Evolutionary conservation across 2,888 invertebrate species (phyloP).

Genomic region (Imbricaverruca yamaguchii): DNA sequence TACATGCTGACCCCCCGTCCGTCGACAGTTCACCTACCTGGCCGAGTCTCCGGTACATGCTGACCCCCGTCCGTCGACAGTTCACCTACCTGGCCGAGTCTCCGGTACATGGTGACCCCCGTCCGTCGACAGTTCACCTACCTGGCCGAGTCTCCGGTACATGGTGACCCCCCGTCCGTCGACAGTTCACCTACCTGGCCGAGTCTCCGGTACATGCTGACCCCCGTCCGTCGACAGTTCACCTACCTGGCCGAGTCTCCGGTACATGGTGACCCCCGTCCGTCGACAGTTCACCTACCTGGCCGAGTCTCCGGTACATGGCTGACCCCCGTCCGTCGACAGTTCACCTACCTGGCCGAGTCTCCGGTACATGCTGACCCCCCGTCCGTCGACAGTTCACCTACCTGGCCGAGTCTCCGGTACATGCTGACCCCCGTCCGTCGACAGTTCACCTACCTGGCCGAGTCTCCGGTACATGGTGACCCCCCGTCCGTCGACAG

Average conservation of each 20-base stretch:
- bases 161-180: background rate
- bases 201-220: background rate
- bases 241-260: conserved; percentile 23
- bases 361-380: background rate
- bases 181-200: background rate
- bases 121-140: too few species aligned
- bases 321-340: background rate
- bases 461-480: background rate
- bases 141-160: too few species aligned
- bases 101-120: too few species aligned
- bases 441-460: conserved; percentile 23
- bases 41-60: too few species aligned
- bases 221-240: background rate
- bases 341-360: background rate
- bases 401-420: conserved; percentile 20
- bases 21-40: background rate
- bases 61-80: background rate
- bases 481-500: conserved; percentile 19
- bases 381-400: background rate
- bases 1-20: background rate
- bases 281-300: too few species aligned
- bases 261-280: too few species aligned
- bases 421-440: background rate
- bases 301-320: too few species aligned
- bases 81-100: conserved; percentile 24